A percentile compares a stretch with the other conserved stretches of the same genome.
These are phyloP conservation scores for Cyphomyrus discorhynchus DNA, from an alignment of 2,113 vertebrate species.

Conservation along the genomic window DNA sequence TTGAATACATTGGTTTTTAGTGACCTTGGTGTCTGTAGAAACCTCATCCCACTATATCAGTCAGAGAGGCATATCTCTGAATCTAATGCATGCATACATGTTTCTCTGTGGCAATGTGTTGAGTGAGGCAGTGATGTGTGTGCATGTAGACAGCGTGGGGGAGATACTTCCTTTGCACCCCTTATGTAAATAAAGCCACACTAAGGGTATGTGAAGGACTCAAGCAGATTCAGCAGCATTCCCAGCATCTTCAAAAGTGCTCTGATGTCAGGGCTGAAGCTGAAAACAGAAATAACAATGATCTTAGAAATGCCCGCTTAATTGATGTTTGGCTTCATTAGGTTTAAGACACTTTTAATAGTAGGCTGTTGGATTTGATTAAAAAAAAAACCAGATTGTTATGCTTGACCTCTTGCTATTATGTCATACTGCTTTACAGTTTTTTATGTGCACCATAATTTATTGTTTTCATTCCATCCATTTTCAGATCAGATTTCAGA, in stretches of 20 bases:
- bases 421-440: neutral
- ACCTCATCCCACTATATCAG: conserved; percentile 59
- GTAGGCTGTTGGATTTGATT: neutral
- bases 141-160: conserved; percentile 29
- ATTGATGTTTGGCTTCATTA: neutral
- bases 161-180: conserved; percentile 56
- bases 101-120: neutral
- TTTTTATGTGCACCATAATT: neutral
- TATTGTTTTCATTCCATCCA: neutral
- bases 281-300: neutral
- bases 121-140: neutral
- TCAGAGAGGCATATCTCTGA: conserved; percentile 32
- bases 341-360: neutral
- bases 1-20: conserved; percentile 69
- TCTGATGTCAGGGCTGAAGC: conserved; percentile 6
- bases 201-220: conserved; percentile 69
- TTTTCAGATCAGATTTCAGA: neutral
- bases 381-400: neutral
- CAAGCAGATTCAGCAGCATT: conserved; percentile 6
- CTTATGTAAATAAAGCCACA: conserved; percentile 56
- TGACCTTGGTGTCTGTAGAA: conserved; percentile 72
- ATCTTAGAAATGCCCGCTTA: neutral
- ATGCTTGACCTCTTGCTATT: neutral
- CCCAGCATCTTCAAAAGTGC: neutral
- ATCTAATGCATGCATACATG: neutral